phyloP scores from a whole-genome alignment of 2,888 invertebrate genomes.

The Tuberolachnus salignus region DNA sequence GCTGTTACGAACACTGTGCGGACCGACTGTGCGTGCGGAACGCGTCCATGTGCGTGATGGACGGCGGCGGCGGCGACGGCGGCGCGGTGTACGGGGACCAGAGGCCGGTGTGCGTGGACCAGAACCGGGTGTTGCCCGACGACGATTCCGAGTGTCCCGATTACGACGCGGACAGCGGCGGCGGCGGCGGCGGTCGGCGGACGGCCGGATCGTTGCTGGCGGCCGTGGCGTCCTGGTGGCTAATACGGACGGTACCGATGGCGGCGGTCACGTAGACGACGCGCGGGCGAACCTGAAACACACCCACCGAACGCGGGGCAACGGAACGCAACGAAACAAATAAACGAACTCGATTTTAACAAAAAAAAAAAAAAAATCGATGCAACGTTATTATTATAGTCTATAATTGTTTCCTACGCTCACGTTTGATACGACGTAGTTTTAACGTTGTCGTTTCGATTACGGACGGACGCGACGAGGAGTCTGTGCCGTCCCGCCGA shows the following conservation, averaged over 20 bases:
- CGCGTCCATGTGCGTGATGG: background rate
- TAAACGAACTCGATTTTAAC: too few species aligned
- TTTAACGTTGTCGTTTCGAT: too few species aligned
- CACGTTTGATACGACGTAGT: too few species aligned
- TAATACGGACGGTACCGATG: background rate
- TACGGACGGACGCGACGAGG: too few species aligned
- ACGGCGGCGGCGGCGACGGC: background rate
- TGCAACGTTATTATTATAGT: too few species aligned
- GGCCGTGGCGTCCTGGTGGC: background rate
- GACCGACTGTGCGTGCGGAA: constrained; percentile 27
- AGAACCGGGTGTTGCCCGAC: background rate
- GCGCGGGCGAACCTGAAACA: background rate
- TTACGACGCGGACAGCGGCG: constrained; percentile 8
- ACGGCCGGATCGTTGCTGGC: background rate
- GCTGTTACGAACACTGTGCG: constrained; percentile 34
- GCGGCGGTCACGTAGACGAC: background rate
- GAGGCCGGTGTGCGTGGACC: constrained; percentile 42
- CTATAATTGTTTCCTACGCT: too few species aligned
- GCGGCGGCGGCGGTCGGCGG: background rate
- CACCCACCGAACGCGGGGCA: too few species aligned
- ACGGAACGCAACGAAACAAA: background rate
- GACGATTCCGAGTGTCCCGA: constrained; percentile 26
- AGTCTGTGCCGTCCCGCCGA: too few species aligned
- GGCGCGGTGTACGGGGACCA: background rate
- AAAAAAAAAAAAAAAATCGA: background rate